A percentile compares a stretch with the other conserved stretches of the same genome.
Conservation (phyloP, 2,113 vertebrate genomes). For the Stigmatopora argus region DNA sequence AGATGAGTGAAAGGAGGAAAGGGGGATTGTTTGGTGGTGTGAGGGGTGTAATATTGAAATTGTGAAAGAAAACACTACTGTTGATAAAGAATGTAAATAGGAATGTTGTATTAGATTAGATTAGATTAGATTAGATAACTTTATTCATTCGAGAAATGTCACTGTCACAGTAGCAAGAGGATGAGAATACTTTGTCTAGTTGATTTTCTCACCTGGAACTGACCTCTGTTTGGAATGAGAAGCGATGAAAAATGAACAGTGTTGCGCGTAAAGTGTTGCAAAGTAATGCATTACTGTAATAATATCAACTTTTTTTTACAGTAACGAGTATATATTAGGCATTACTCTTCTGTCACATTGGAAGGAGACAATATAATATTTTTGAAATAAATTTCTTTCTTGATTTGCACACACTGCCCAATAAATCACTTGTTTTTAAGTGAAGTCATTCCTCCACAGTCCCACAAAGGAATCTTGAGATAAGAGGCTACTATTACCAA, state of each 20-base stretch:
- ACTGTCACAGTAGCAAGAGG: too few relatives aligned
- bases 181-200: conserved; percentile 9
- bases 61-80: conserved; percentile 8
- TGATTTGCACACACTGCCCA: conserved; percentile 6
- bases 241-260: conserved; percentile 13
- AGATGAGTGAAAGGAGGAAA: conserved; percentile 34
- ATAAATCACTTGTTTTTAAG: conserved; percentile 42
- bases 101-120: conserved; percentile 9
- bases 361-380: too few relatives aligned
- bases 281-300: neutral
- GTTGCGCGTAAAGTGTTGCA: neutral
- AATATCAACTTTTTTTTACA: neutral
- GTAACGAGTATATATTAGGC: too few relatives aligned
- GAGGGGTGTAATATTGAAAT: conserved; percentile 31
- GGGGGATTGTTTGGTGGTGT: conserved; percentile 34
- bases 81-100: conserved; percentile 12
- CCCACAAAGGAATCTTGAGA: conserved; percentile 45
- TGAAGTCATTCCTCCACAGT: conserved; percentile 57
- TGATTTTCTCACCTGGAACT: conserved; percentile 6
- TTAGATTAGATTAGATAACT: neutral
- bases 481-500: conserved; percentile 57
- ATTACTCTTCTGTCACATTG: too few relatives aligned
- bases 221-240: conserved; percentile 21
- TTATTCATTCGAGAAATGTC: too few relatives aligned
- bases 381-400: neutral